Base-by-base conservation (phyloP, 2,113 vertebrate species). In the Podarcis muralis region DNA sequence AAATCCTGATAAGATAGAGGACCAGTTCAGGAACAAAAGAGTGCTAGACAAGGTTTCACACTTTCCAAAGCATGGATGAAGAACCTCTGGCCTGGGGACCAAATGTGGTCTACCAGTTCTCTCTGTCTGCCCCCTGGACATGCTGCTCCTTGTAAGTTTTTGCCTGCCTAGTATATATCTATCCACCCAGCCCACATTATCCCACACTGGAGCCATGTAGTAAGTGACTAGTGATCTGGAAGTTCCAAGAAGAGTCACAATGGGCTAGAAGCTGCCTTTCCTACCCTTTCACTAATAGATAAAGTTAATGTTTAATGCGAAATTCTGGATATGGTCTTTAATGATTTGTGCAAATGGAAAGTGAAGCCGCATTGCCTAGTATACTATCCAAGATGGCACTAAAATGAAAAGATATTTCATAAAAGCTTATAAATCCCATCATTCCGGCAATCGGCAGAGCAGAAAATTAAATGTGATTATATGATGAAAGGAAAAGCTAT, bases 391-490 rank as follows among this genome's bases (percentile, higher is more conserved):
- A 72, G 84, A 89, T 22, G 71, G n/a, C 92, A 75, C 53, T 81
- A 35, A 30, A 43, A 79, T 84, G 68, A 6, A 88, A 69, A 74
- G 12, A 68, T 79, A 65, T 78, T 83, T 83, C 65, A 72, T 65
- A 79, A 71, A 83, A 77, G 65, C 30, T 43, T 57, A 57, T 71
- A 72, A 62, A 83, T 79, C 79, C 48, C 87, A 84, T 90, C 83
- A 65, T 75, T 91, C 84, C 86, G 82, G 66, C 0, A 0, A 82
- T 9, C 80, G 32, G 48, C 86, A 88, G 78, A 25, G 68, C 12
- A 81, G 88, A 92, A 91, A 91, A 68, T 65, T 1, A 65, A 11
- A 18, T 27, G 27, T 74, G 81, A 86, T 94, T 93, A 88, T 84
- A 81, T 43, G 22, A 85, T 88, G 30, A 79, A 43, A 74, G 27